These are phyloP conservation scores for Cladopsammia gracilis DNA, from an alignment of 64 coral and sea anemone species.

Conservation along the genomic window DNA sequence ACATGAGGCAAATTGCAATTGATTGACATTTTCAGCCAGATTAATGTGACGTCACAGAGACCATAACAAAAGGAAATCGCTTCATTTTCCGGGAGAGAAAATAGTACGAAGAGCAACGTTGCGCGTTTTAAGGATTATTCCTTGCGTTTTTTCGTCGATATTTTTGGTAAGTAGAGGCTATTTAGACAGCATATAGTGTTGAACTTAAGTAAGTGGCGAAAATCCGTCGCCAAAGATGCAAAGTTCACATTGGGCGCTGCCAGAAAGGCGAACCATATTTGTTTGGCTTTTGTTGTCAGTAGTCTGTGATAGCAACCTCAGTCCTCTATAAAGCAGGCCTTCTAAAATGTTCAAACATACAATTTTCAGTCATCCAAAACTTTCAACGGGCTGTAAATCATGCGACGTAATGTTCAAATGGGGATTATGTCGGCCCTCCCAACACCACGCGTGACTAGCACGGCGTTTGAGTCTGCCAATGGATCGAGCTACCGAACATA, in stretches of 20 bases:
- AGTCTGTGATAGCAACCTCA: conserved; percentile 40
- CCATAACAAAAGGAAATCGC: conserved; percentile 65
- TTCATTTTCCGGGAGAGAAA: conserved; percentile 58
- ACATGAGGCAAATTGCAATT: conserved; percentile 14
- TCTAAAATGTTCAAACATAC: neutral
- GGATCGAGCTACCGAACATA: conserved; percentile 1
- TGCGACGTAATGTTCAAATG: neutral
- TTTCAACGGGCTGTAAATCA: neutral
- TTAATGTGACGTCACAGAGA: conserved; percentile 56
- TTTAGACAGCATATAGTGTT: neutral
- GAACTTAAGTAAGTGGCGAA: neutral
- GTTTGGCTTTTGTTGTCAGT: conserved; percentile 65
- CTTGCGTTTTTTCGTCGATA: neutral
- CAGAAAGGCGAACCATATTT: conserved; percentile 57
- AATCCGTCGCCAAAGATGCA: neutral
- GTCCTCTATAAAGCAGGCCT: neutral
- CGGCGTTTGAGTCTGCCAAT: neutral
- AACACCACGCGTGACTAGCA: conserved; percentile 32
- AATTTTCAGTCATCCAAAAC: neutral
- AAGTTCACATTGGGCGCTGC: conserved; percentile 40
- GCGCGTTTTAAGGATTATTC: neutral
- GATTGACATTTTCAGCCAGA: conserved; percentile 18
- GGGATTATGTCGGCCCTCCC: conserved; percentile 23
- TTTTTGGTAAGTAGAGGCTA: conserved; percentile 31
- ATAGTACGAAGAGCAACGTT: conserved; percentile 3